Evolutionary conservation across 1,140 invertebrate species (phyloP), one percentile per base, ranked within the genome.

Genomic region (Centruroides sculpturatus): DNA sequence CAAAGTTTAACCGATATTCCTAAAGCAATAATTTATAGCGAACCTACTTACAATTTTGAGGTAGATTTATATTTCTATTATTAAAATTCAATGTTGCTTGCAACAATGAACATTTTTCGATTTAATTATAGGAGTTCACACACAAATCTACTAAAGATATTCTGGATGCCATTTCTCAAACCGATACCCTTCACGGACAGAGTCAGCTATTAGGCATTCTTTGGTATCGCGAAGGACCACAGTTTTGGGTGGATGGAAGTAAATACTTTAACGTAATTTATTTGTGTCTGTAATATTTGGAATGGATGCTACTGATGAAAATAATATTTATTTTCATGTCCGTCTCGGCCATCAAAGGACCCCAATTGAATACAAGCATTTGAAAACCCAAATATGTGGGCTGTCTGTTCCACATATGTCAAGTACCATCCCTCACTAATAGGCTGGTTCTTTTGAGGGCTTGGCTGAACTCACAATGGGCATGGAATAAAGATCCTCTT

Each of bases 1-100:
- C 90, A 95, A 77, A 94, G 90, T 74, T 80, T 98, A n/a, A 95
- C 92, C 1, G 92, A 97, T 77, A 89, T 97, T 7, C 91, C 92
- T n/a, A 85, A 84, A 69, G 82, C 86, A 4, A 74, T 86, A 8
- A 79, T 83, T 23, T 87, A 86, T 70, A 74, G 77, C 41, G 86
- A 88, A 72, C 78, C 82, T 52, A 71, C 80, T 41, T 63, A 63
- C 63, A 55, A 59, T 53, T 64, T 56, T 54, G 53, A 59, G 13
- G 63, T 61, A 49, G n/a, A 34, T 23, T 23, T 23, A 23, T 23
- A 23, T 23, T 23, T 23, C 23, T n/a, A 23, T 64, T 64, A 49
- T 55, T 23, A 35, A 53, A 47, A 61, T 48, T 49, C 47, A 60
- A 56, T 50, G 51, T 46, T 54, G 56, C 13, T 53, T 65, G 23